Conservation (phyloP, 1,140 invertebrate genomes). For the Danaus plexippus region DNA sequence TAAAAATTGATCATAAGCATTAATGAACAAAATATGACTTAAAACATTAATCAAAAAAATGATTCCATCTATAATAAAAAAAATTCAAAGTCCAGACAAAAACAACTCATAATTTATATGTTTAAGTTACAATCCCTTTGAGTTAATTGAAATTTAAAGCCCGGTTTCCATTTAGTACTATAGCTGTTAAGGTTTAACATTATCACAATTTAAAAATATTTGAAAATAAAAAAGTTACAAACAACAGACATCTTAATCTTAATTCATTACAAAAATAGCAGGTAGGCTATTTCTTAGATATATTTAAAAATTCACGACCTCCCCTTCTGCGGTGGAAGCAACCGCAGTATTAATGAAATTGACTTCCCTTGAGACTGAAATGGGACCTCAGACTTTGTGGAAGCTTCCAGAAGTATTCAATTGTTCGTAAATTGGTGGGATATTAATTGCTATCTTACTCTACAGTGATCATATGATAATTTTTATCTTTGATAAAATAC, state of each 20-base stretch:
- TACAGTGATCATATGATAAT: slow-evolving; percentile 1
- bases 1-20: too few species aligned
- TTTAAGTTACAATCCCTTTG: too few species aligned
- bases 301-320: slow-evolving; percentile 55
- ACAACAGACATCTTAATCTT: slow-evolving; percentile 41
- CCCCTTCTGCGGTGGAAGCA: slow-evolving; percentile 31
- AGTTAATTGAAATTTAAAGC: too few species aligned
- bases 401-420: slow-evolving; percentile 20
- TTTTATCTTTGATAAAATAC: too few species aligned
- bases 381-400: slow-evolving; percentile 22
- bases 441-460: slow-evolving; percentile 12
- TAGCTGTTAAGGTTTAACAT: too few species aligned
- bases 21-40: too few species aligned
- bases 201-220: too few species aligned
- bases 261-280: slow-evolving; percentile 50
- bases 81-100: too few species aligned
- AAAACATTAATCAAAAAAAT: too few species aligned
- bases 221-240: slow-evolving; percentile 3
- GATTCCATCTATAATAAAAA: too few species aligned
- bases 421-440: slow-evolving; percentile 21
- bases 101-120: too few species aligned
- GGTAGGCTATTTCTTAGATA: slow-evolving; percentile 56
- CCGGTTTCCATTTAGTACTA: too few species aligned
- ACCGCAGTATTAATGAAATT: slow-evolving; percentile 66
- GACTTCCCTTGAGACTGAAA: slow-evolving; percentile 47